Percentiles rank a stretch among this genome's conserved stretches.
These are phyloP conservation scores for Scaptomyza flava DNA, from an alignment of 2,888 invertebrate genomes.

Conservation along the genomic window DNA sequence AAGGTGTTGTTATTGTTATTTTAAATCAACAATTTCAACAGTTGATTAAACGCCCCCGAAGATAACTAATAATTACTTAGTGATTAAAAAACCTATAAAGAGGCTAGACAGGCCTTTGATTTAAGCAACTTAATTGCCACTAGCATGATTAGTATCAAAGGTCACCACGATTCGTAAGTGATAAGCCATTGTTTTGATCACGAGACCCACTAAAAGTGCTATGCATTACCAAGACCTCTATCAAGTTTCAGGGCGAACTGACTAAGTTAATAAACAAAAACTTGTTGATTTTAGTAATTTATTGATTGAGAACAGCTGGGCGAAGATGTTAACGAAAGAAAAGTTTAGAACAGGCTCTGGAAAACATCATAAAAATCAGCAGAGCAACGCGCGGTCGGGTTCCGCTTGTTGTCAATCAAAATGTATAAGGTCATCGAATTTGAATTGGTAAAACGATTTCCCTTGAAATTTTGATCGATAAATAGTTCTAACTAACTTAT, in stretches of 20 bases:
- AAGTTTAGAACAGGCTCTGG: too few species aligned
- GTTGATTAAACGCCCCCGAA: constrained; percentile 5
- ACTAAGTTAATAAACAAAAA: too few species aligned
- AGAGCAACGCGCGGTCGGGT: too few species aligned
- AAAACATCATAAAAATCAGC: too few species aligned
- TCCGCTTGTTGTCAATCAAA: not conserved
- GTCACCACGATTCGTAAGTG: not conserved
- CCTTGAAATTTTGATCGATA: not conserved
- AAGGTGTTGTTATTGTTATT: constrained; percentile 30
- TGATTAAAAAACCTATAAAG: not conserved
- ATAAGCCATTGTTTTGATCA: too few species aligned
- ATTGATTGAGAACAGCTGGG: too few species aligned
- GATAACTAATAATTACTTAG: not conserved
- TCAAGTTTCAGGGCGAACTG: too few species aligned
- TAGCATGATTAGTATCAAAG: constrained; percentile 29
- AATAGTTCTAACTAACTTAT: not conserved
- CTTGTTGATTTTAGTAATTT: too few species aligned
- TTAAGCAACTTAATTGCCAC: constrained; percentile 20
- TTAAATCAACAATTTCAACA: constrained; percentile 7
- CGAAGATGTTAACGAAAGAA: too few species aligned
- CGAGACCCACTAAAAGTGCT: too few species aligned
- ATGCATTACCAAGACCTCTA: too few species aligned
- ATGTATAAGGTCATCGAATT: not conserved
- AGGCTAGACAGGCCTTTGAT: not conserved
- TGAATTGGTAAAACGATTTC: not conserved